Base-by-base conservation (phyloP, 30 jellyfish, hydroid and myxozoan genomes). In the Clytia hemisphaerica region DNA sequence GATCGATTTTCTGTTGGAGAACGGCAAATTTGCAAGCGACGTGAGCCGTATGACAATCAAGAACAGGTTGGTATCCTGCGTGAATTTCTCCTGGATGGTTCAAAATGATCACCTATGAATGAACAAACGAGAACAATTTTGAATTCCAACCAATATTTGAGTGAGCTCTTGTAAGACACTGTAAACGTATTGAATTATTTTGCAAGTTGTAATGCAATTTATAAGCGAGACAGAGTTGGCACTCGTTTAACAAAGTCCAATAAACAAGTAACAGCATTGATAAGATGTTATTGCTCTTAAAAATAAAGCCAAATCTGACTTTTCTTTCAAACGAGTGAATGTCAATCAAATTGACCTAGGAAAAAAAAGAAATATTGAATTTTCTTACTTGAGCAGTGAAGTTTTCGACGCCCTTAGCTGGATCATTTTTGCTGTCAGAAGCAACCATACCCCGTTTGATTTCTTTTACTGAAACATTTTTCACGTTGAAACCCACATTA, bases 21-120 rank as follows among this genome's bases (percentile, higher is more conserved):
- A 78, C 93, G 24, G 89, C 80, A 46, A 92, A 83, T 48, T 92
- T 83, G 92, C 95, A 83, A 18, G 99, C 96, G 72, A 92, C 77
- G 67, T 92, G 99, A 44, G 99, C 99, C 1, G 99, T 92, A 67
- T 92, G 99, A 68, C 95, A 83, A 61, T 92, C 99, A 22, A 92
- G 64, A 12, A 92, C 99, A 9, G 99, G 99, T 25, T 95, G 57
- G 57, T 83, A 92, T 12, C 99, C 99, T 48, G 95, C 93, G 66
- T 79, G 95, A 61, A 92, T 92, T 62, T 92, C 99, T 40, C 99
- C 99, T 42, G 96, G 95, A 58, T 92, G 95, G 74, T 88, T 88
- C 73, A 88, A 64, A 45, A 88, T 71, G 89, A 88, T 88, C 53
- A 88, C 97, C 95, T 83, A 45, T 57, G 34, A 16, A 51, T 10